Evolutionary conservation across 2,797 vertebrate species (phyloP).

Genomic region (Coregonus sp.): DNA sequence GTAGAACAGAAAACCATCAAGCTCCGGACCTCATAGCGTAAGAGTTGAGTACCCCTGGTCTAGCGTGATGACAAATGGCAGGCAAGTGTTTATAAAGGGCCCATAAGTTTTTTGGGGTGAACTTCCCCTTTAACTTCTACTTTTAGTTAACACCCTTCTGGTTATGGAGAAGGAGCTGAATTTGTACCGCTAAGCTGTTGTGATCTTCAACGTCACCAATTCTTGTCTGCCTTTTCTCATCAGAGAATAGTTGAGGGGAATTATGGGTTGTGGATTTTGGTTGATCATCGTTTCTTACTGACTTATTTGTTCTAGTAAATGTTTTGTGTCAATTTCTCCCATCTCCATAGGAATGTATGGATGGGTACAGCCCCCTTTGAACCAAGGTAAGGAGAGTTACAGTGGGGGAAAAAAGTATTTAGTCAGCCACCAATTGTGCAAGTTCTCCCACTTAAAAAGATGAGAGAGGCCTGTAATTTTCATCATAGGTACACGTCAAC

Average conservation of each 20-base stretch:
- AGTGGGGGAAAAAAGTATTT: no score
- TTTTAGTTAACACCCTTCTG: background rate
- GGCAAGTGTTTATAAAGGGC: no score
- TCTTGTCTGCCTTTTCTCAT: background rate
- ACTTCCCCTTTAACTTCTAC: no score
- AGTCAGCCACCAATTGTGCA: no score
- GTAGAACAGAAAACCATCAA: no score
- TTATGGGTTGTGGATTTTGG: background rate
- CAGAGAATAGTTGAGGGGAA: background rate
- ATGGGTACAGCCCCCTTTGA: constrained; percentile 60
- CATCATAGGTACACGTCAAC: no score
- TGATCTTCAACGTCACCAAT: background rate
- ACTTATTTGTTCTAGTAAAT: background rate
- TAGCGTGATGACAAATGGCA: no score
- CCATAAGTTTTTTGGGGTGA: no score
- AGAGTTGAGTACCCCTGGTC: no score
- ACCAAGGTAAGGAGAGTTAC: constrained; percentile 57
- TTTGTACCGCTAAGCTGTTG: background rate
- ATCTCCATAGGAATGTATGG: constrained; percentile 58
- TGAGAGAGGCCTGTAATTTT: no score
- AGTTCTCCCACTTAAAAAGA: no score
- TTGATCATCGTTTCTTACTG: constrained; percentile 36
- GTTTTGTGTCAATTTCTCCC: constrained; percentile 16
- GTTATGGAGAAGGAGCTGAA: background rate
- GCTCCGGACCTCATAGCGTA: no score